phyloP scores from a whole-genome alignment of 2,888 invertebrate species.

The Bombyx huttoni region DNA sequence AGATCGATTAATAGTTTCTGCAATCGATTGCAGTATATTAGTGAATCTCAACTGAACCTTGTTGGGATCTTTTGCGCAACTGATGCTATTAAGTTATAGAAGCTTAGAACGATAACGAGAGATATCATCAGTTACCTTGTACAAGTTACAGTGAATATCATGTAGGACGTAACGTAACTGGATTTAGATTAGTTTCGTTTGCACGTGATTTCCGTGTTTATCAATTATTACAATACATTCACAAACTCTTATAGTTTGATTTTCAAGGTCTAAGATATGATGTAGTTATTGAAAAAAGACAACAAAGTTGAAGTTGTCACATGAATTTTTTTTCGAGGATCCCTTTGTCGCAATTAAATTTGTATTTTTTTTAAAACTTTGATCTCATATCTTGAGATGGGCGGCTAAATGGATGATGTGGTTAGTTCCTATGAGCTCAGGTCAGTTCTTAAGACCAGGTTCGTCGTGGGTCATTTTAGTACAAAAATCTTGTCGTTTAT shows the following conservation, averaged over 20 bases:
- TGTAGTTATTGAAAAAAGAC: background rate
- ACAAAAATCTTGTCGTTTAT: too few species aligned
- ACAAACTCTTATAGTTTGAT: background rate
- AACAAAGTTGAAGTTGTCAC: too few species aligned
- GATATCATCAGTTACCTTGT: background rate
- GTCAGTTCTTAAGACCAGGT: too few species aligned
- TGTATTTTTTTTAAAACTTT: too few species aligned
- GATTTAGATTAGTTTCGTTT: background rate
- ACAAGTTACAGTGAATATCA: background rate
- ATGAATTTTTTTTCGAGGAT: too few species aligned
- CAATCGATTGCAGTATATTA: slow-evolving; percentile 11
- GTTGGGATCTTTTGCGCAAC: slow-evolving; percentile 6
- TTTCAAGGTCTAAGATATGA: background rate
- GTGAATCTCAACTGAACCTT: slow-evolving; percentile 6
- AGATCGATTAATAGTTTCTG: slow-evolving; percentile 12
- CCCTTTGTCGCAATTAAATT: too few species aligned
- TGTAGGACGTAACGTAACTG: background rate
- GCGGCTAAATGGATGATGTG: too few species aligned
- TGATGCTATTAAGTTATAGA: background rate
- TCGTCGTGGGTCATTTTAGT: too few species aligned
- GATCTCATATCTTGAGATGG: too few species aligned
- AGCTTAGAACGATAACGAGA: background rate
- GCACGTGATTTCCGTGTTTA: background rate
- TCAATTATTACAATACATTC: background rate
- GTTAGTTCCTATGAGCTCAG: too few species aligned